phyloP scores from a whole-genome alignment of 1,140 invertebrate genomes.

The Drosophila parabipectinata region DNA sequence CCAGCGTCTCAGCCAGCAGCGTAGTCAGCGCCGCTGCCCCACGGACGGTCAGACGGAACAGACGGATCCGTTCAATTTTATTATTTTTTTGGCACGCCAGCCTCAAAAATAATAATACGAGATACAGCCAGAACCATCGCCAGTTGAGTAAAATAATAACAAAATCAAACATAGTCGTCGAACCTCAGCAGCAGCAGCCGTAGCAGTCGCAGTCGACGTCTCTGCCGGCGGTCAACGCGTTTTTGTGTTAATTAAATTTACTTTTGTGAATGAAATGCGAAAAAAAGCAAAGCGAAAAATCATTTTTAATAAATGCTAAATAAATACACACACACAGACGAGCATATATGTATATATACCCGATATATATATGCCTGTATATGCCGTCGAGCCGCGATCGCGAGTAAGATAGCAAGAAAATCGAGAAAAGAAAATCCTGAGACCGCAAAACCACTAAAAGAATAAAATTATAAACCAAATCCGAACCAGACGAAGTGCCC shows the following conservation, averaged over 20 bases:
- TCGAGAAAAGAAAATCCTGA: conserved; percentile 15
- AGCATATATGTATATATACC: conserved; percentile 20
- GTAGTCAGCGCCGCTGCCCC: conserved; percentile 26
- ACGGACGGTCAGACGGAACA: conserved; percentile 9
- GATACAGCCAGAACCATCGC: conserved; percentile 8
- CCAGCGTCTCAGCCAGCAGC: conserved; percentile 33
- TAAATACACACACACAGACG: conserved; percentile 54
- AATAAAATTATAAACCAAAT: conserved; percentile 19
- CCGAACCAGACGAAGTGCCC: conserved; percentile 19
- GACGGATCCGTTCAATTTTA: conserved; percentile 49
- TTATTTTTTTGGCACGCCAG: conserved; percentile 74
- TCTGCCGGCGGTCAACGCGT: conserved; percentile 44
- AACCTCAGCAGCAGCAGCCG: neutral
- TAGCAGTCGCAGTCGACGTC: conserved; percentile 10
- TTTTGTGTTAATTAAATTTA: conserved; percentile 83
- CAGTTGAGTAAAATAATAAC: conserved; percentile 33
- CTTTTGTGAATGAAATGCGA: conserved; percentile 83
- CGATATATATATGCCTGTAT: conserved; percentile 14
- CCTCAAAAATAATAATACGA: conserved; percentile 39
- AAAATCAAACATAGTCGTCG: conserved; percentile 43
- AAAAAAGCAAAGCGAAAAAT: conserved; percentile 81
- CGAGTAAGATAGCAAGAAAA: conserved; percentile 39
- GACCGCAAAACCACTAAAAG: conserved; percentile 10
- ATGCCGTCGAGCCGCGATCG: conserved; percentile 28
- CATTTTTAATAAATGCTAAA: conserved; percentile 81